Evolutionary conservation across 2,797 vertebrate genomes (phyloP).

Genomic region (Micropoecilia bifurca): DNA sequence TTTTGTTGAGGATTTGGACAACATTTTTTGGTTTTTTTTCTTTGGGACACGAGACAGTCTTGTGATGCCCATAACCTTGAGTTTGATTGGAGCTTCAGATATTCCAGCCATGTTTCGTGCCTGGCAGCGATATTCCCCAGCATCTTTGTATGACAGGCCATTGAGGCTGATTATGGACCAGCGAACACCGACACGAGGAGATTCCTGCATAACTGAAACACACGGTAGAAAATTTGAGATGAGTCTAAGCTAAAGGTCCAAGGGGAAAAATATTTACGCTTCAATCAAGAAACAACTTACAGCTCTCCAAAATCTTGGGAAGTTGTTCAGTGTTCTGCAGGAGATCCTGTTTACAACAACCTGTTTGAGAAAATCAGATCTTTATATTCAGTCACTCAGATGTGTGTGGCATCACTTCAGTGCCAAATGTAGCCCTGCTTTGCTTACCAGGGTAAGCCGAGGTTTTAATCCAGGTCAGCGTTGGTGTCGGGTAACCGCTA

Average conservation of each 20-base stretch:
- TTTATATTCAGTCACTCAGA: not conserved
- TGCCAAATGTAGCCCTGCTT: not conserved
- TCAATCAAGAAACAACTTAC: constrained; percentile 57
- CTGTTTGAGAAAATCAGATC: constrained; percentile 50
- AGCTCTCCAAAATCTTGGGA: constrained; percentile 68
- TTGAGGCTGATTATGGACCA: constrained; percentile 94
- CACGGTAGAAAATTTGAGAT: constrained; percentile 6
- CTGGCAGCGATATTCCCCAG: constrained; percentile 92
- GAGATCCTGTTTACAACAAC: constrained; percentile 68
- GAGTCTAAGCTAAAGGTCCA: not conserved
- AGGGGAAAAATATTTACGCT: not conserved
- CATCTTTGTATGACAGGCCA: constrained; percentile 88
- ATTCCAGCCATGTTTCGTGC: constrained; percentile 92
- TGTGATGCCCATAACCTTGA: constrained; percentile 87
- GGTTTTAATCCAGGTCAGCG: constrained; percentile 87
- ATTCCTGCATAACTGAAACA: constrained; percentile 90
- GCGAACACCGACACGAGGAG: constrained; percentile 87
- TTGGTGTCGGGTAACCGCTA: constrained; percentile 90
- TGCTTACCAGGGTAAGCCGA: constrained; percentile 82
- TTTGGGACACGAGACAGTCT: constrained; percentile 49
- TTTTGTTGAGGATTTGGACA: constrained; percentile 35
- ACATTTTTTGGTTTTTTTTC: constrained; percentile 52
- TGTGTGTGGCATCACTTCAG: not conserved
- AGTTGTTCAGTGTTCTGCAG: constrained; percentile 55
- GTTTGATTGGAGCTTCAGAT: constrained; percentile 87